A percentile compares a stretch with the other conserved stretches of the same genome.
phyloP scores from a whole-genome alignment of 2,797 vertebrate genomes.

The Lophius americanus region DNA sequence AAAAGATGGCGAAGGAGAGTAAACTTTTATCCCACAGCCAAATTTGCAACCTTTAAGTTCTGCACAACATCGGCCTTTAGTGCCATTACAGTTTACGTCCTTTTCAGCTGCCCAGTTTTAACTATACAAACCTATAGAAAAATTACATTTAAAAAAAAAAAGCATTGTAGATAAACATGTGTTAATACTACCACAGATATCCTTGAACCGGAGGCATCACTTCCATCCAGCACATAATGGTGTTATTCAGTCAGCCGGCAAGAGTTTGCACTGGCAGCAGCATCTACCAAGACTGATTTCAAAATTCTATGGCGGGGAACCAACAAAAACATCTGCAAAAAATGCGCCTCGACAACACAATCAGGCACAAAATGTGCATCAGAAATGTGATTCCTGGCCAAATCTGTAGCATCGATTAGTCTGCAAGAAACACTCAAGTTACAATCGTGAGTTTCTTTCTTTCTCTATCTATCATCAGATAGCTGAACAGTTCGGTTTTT shows the following conservation, averaged over 20 bases:
- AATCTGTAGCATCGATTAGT: conserved; percentile 1
- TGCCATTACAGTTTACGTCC: background rate
- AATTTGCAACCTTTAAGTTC: too few relatives aligned
- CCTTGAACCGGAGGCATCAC: background rate
- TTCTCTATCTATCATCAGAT: background rate
- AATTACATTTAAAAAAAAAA: background rate
- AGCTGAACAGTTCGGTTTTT: background rate
- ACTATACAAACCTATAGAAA: background rate
- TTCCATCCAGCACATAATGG: conserved; percentile 21
- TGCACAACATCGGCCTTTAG: too few relatives aligned
- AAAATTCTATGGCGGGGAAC: conserved; percentile 1
- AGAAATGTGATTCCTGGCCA: background rate
- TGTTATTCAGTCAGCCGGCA: conserved; percentile 16
- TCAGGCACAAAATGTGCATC: background rate
- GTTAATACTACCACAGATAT: background rate
- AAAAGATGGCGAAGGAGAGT: too few relatives aligned
- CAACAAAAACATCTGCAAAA: conserved; percentile 13
- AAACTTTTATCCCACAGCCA: too few relatives aligned
- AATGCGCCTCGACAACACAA: conserved; percentile 5
- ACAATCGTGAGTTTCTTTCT: background rate
- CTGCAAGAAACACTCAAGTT: background rate
- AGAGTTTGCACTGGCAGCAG: conserved; percentile 27
- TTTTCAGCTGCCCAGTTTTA: background rate
- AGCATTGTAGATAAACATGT: too few relatives aligned
- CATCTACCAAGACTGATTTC: conserved; percentile 5